A percentile compares a stretch with the other conserved stretches of the same genome.
Evolutionary conservation across 2,113 vertebrate species (phyloP).

Genomic region (Daboia siamensis): DNA sequence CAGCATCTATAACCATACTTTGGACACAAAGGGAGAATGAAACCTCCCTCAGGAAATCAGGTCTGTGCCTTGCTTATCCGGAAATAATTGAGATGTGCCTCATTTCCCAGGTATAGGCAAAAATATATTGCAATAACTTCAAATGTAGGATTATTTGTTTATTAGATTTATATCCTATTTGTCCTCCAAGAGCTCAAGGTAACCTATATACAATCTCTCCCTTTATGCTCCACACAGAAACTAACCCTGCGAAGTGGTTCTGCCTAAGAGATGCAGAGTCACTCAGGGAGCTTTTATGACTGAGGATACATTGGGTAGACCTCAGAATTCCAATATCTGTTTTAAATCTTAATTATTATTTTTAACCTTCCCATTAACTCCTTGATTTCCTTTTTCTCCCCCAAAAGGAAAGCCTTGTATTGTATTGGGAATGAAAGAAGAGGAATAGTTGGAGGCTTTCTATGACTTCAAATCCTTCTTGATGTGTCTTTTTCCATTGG

Average conservation of each 20-base stretch:
- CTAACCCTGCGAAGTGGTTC: not conserved
- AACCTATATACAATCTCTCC: not conserved
- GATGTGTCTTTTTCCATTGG: not conserved
- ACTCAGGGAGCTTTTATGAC: not conserved
- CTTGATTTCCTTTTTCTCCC: not conserved
- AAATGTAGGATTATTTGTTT: not conserved
- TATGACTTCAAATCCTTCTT: not conserved
- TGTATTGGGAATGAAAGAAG: not conserved
- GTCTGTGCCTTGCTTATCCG: conserved; percentile 2
- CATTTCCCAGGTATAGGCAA: not conserved
- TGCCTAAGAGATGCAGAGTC: not conserved
- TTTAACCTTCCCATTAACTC: not conserved
- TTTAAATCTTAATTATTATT: not conserved
- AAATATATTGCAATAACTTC: not conserved
- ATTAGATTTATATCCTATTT: not conserved
- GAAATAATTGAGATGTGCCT: not conserved
- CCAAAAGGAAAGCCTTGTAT: not conserved
- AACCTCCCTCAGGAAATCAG: not conserved
- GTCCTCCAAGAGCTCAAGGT: not conserved
- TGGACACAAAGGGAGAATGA: not conserved
- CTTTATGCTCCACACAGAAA: not conserved
- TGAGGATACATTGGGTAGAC: not conserved
- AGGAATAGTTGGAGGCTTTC: not conserved
- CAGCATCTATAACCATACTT: not conserved
- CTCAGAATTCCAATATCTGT: not conserved